phyloP scores from a whole-genome alignment of 2,888 invertebrate species.

The Pogonocherus hispidulus region DNA sequence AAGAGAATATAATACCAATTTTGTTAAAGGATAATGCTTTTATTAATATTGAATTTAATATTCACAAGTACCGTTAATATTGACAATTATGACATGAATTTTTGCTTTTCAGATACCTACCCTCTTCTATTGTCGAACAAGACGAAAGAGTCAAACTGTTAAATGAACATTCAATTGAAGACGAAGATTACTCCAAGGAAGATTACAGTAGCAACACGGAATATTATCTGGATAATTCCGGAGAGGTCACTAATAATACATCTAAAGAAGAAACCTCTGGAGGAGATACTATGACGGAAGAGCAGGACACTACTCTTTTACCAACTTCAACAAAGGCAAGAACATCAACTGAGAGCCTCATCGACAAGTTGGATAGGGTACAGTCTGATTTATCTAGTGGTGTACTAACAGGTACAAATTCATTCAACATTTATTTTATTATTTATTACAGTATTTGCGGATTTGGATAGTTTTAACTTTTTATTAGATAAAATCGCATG shows the following conservation, averaged over 20 bases:
- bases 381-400: slow-evolving; percentile 88
- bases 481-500: too few species aligned
- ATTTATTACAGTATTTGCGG: too few species aligned
- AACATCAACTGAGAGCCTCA: slow-evolving; percentile 85
- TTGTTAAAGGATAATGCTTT: too few species aligned
- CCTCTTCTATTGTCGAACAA: slow-evolving; percentile 83
- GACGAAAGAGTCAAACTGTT: slow-evolving; percentile 80
- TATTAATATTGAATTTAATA: too few species aligned
- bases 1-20: too few species aligned
- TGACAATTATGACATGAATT: too few species aligned
- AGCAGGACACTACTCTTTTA: slow-evolving; percentile 58
- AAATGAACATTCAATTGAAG: slow-evolving; percentile 69
- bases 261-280: slow-evolving; percentile 52
- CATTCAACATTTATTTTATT: too few species aligned
- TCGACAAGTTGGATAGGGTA: slow-evolving; percentile 87
- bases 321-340: slow-evolving; percentile 57
- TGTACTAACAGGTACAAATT: slow-evolving; percentile 73
- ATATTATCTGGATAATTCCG: slow-evolving; percentile 29
- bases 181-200: slow-evolving; percentile 39
- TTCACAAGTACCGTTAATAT: too few species aligned
- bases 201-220: slow-evolving; percentile 28
- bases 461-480: too few species aligned
- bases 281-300: slow-evolving; percentile 53
- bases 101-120: slow-evolving; percentile 71
- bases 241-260: slow-evolving; percentile 30